Percentiles rank a stretch among this genome's conserved stretches.
These are phyloP conservation scores for Heliconius charithonia DNA, from an alignment of 2,888 invertebrate genomes.

Conservation along the genomic window DNA sequence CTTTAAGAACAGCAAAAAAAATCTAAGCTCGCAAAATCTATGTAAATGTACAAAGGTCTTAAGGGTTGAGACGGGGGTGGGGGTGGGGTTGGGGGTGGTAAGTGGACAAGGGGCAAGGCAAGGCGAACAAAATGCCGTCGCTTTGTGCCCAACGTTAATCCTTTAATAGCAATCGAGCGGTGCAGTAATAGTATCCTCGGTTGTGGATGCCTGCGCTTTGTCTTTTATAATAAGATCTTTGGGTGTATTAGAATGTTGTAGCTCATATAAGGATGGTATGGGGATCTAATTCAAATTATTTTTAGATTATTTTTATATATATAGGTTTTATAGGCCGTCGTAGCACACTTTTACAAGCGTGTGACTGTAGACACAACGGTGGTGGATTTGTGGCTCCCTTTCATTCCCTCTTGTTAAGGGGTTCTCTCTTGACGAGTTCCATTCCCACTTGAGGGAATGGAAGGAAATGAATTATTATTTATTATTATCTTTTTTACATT, in stretches of 20 bases:
- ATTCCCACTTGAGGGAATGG: too few species aligned
- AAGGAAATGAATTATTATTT: too few species aligned
- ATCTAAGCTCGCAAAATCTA: slow-evolving; percentile 77
- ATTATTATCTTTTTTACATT: too few species aligned
- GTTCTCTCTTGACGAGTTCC: too few species aligned
- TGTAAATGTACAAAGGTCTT: slow-evolving; percentile 82
- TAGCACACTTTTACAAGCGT: too few species aligned
- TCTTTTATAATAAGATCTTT: slow-evolving; percentile 50
- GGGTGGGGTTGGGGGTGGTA: slow-evolving; percentile 47
- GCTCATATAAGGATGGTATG: not conserved
- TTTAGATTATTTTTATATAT: too few species aligned
- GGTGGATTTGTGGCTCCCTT: too few species aligned
- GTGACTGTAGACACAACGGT: too few species aligned
- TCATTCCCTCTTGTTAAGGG: too few species aligned
- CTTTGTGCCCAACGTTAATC: slow-evolving; percentile 78
- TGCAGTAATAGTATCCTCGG: slow-evolving; percentile 51
- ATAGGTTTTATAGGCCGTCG: too few species aligned
- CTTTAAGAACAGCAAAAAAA: slow-evolving; percentile 78
- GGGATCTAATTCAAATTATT: not conserved
- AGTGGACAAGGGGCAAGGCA: slow-evolving; percentile 74
- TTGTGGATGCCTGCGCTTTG: slow-evolving; percentile 49
- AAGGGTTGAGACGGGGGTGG: slow-evolving; percentile 60
- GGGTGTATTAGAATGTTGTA: slow-evolving; percentile 46
- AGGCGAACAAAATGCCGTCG: slow-evolving; percentile 73
- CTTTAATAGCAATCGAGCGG: slow-evolving; percentile 79